Percentiles rank a stretch among this genome's conserved stretches.
These are phyloP conservation scores for Hapalemur alaotrensis DNA, from an alignment of 2,797 vertebrate species.

Conservation along the genomic window DNA sequence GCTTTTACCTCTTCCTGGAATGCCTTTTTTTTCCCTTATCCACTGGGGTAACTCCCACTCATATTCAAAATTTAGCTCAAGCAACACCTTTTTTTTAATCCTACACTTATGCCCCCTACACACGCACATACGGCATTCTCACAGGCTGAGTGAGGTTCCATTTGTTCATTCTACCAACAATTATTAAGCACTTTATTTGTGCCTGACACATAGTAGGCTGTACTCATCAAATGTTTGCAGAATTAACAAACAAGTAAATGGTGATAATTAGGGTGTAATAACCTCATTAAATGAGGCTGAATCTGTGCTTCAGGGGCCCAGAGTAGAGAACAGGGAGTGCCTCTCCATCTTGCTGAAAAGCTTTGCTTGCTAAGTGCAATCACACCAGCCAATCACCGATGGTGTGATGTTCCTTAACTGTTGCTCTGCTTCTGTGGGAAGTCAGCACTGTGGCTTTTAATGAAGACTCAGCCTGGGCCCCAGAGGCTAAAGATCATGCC, in stretches of 20 bases:
- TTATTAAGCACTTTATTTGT: constrained; percentile 41
- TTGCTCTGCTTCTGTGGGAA: constrained; percentile 68
- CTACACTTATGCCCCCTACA: constrained; percentile 74
- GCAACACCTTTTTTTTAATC: constrained; percentile 76
- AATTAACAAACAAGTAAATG: constrained; percentile 38
- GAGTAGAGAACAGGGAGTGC: constrained; percentile 26
- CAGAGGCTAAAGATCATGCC: constrained; percentile 47
- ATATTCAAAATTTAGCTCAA: constrained; percentile 80
- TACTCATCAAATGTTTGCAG: background rate
- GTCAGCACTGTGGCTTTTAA: constrained; percentile 59
- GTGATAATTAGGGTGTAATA: constrained; percentile 14
- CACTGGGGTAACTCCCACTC: constrained; percentile 76
- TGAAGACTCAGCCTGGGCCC: constrained; percentile 56
- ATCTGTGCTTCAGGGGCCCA: constrained; percentile 11
- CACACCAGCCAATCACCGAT: constrained; percentile 56
- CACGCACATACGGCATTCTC: constrained; percentile 54
- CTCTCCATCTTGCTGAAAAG: constrained; percentile 57
- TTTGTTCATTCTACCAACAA: constrained; percentile 49
- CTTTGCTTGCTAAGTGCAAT: constrained; percentile 46
- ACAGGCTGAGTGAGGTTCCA: constrained; percentile 31
- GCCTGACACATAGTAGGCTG: constrained; percentile 49
- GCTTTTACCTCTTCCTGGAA: constrained; percentile 77
- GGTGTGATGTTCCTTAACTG: constrained; percentile 46
- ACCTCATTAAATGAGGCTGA: background rate
- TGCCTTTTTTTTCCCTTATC: constrained; percentile 58